Evolutionary conservation across 2,797 vertebrate genomes (phyloP), one percentile per base, ranked within the genome.

Genomic region (Adelosebastes latens): DNA sequence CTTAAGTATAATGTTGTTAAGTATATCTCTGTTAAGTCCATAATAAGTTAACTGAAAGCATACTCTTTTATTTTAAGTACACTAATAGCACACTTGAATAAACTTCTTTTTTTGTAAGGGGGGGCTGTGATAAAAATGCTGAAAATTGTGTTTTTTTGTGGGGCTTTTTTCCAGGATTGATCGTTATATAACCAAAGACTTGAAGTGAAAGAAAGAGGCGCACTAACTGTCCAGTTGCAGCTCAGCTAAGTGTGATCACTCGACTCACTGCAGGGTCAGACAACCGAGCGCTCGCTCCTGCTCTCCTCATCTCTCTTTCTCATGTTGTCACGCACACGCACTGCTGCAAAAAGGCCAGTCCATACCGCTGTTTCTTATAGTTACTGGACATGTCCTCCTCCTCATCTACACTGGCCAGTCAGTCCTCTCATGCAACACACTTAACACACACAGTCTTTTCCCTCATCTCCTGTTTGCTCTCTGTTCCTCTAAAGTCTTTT

Each of bases 401-500:
- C 63, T 77, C 67, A 49, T 49, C 69, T 78, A 36, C 63, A 72
- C 69, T 67, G 36, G 64, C 55, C 60, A 64, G 56, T 72, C 71
- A 82, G 32, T 49, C 34, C 14, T 76, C 36, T 75, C 63, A 53
- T 58, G 34, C 39, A 42, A 42, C 39, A 42, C 39, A 42, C 39
- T 42, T 24, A 56, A 62, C 61, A 62, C 61, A 62, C 56, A 27
- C 63, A 78, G 4, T 42, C 22, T 52, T 58, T 75, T n/a, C 20
- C 75, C 32, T 82, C 81, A 84, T 80, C 59, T 80, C 79, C 66
- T 49, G 36, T 83, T 83, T 81, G 64, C 78, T 76, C 78, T 52
- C 59, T 52, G 67, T 73, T 88, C 69, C 82, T 88, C 59, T 7
- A 8, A 46, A 79, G 64, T 87, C 83, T 86, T 69, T 82, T 59